Evolutionary conservation across 2,797 vertebrate species (phyloP), one percentile per base, ranked within the genome.

Genomic region (Galagoides demidoff): DNA sequence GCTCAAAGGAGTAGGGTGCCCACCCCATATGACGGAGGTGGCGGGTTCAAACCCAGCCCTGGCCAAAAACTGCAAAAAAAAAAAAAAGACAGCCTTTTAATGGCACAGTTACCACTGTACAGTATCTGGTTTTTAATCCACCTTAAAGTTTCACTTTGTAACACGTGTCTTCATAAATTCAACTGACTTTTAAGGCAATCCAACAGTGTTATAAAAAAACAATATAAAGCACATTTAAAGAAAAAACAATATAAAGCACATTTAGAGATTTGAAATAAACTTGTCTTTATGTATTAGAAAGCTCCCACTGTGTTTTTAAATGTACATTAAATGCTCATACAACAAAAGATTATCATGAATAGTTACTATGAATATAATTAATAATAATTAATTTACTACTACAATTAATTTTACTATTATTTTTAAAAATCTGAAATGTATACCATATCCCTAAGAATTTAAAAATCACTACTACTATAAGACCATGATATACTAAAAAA

Each of bases 361-460:
- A 88, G 90, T 52, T 95, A 92, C 43, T 89, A 64, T 23, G 90
- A 94, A 70, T 63, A 49, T 49, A 49, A 49, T 49, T 49, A 49
- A 49, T 52, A 52, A 52, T 52, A 52, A 52, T 52, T 12, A 52
- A 52, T 52, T 52, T 52, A 52, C 49, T 49, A 49, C 77, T 66
- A 49, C 59, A 61, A 74, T 85, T 93, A 89, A 77, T 88, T 91
- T 64, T 88, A 86, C 43, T 0, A 0, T 16, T 43, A 95, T 95
- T 97, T 68, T 97, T 79, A 86, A 90, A 98, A 96, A 88, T 91
- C 73, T 95, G 61, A 52, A 95, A 68, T 22, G 49, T 23, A 10
- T 39, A 92, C 25, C 9, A 66, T 37, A 19, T 37, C 3, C 27
- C 49, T 39, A 79, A 73, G n/a, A 96, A 86, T 57, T 97, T 94